phyloP scores from a whole-genome alignment of 2,888 invertebrate genomes.

The Oxycera nigricornis region DNA sequence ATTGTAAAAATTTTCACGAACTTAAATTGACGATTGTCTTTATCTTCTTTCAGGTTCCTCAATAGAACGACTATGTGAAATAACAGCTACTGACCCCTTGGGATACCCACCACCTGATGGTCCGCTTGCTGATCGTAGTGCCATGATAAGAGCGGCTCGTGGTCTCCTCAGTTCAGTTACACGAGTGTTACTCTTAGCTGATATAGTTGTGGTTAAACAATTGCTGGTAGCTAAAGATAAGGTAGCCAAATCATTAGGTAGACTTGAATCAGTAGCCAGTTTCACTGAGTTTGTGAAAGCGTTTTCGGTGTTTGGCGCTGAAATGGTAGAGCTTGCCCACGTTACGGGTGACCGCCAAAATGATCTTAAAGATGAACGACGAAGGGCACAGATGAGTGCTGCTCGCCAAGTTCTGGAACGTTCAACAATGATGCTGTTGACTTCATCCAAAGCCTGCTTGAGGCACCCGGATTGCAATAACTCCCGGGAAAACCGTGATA shows the following conservation, averaged over 20 bases:
- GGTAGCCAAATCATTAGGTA: conserved; percentile 84
- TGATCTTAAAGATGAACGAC: conserved; percentile 89
- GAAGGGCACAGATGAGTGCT: conserved; percentile 95
- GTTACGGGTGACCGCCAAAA: conserved; percentile 83
- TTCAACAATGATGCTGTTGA: conserved; percentile 95
- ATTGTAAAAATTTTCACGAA: not conserved
- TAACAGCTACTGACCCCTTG: conserved; percentile 66
- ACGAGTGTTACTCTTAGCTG: conserved; percentile 92
- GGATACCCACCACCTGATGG: conserved; percentile 68
- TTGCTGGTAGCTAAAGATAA: conserved; percentile 94
- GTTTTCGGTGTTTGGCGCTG: conserved; percentile 97
- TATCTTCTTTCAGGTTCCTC: conserved; percentile 80
- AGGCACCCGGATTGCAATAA: conserved; percentile 93
- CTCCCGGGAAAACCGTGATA: conserved; percentile 94
- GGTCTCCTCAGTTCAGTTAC: conserved; percentile 95
- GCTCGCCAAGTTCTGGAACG: conserved; percentile 94
- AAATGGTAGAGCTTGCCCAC: conserved; percentile 98
- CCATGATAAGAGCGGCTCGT: conserved; percentile 90
- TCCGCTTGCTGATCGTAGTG: conserved; percentile 72
- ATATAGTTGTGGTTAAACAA: conserved; percentile 97
- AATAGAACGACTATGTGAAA: conserved; percentile 90
- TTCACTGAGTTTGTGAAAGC: conserved; percentile 98
- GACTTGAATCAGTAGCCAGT: conserved; percentile 86
- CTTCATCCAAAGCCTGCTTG: conserved; percentile 94
- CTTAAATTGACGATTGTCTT: not conserved